These are phyloP conservation scores for Xestia sexstrigata DNA, from an alignment of 2,888 invertebrate genomes.

Conservation along the genomic window DNA sequence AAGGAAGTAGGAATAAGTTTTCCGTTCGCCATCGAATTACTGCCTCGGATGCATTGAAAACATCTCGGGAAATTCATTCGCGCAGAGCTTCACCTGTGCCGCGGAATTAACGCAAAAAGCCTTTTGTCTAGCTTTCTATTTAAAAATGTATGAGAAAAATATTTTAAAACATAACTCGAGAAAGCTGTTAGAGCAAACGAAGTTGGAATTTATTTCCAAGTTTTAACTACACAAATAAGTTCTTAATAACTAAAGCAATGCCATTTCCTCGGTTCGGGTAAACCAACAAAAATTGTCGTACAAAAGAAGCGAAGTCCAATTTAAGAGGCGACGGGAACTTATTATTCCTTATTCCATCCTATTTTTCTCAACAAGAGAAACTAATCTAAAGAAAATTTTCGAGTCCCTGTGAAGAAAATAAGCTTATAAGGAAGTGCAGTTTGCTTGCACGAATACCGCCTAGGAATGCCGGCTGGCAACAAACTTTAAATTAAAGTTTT, in stretches of 20 bases:
- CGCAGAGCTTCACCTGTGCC: constrained; percentile 54
- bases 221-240: constrained; percentile 78
- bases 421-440: constrained; percentile 89
- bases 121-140: constrained; percentile 54
- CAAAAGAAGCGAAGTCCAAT: constrained; percentile 84
- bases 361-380: constrained; percentile 90
- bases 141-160: constrained; percentile 57
- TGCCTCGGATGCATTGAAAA: constrained; percentile 62
- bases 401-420: constrained; percentile 88
- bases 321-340: constrained; percentile 86
- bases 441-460: constrained; percentile 86
- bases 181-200: constrained; percentile 64
- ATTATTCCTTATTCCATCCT: constrained; percentile 87
- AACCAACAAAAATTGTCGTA: constrained; percentile 77
- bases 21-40: constrained; percentile 48
- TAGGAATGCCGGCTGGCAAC: constrained; percentile 83
- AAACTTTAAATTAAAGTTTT: constrained; percentile 89
- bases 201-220: constrained; percentile 73
- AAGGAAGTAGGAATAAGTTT: constrained; percentile 25
- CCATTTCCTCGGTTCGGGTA: constrained; percentile 70
- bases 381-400: constrained; percentile 91
- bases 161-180: constrained; percentile 47
- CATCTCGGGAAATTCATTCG: constrained; percentile 59
- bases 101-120: constrained; percentile 58
- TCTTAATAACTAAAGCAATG: constrained; percentile 78